Base-by-base conservation (phyloP, 2,888 invertebrate species). In the Cantharis nigra region DNA sequence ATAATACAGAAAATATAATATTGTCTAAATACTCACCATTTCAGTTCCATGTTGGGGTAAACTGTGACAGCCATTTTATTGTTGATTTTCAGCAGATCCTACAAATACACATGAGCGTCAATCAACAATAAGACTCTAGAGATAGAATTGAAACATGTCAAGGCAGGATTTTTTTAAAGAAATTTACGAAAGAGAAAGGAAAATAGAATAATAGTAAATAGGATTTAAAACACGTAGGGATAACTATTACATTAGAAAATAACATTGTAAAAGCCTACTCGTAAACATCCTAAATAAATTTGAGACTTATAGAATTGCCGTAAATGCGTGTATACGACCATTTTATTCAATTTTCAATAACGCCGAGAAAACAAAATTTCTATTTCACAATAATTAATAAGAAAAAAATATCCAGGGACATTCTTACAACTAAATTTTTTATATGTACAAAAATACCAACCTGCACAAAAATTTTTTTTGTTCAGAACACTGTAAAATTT, bases 21-120 rank as follows among this genome's bases (percentile, higher is more conserved):
- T 63, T 30, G 9, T 49, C 49, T 70, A 28, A 65, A 67, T 84
- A 87, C 87, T 88, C 82, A 88, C 88, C 87, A 88, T 79, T 88
- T 87, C 75, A 88, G 85, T 81, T 88, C 87, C 85, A 88, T 87
- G 84, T 88, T 88, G 76, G 87, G 86, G 81, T 87, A 88, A 81
- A 88, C 86, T 74, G 87, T 88, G 83, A 88, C 88, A 82, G 88
- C 88, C 88, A 88, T 88, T 79, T 83, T 81, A 72, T 69, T 18
- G 72, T 62, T 71, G 75, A 73, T 33, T 75, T 74, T 72, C 63
- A 74, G 71, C 82, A 80, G 81, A 83, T 82, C 81, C 84, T 84
- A 83, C 80, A 84, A 83, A 79, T 81, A 83, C 78, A 75, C 30
- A 70, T 10, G 18, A 28, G 16, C 62, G 63, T 71, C 62, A 71